These are phyloP conservation scores for Lasioglossum leucozonium DNA, from an alignment of 2,888 invertebrate species.

Conservation along the genomic window DNA sequence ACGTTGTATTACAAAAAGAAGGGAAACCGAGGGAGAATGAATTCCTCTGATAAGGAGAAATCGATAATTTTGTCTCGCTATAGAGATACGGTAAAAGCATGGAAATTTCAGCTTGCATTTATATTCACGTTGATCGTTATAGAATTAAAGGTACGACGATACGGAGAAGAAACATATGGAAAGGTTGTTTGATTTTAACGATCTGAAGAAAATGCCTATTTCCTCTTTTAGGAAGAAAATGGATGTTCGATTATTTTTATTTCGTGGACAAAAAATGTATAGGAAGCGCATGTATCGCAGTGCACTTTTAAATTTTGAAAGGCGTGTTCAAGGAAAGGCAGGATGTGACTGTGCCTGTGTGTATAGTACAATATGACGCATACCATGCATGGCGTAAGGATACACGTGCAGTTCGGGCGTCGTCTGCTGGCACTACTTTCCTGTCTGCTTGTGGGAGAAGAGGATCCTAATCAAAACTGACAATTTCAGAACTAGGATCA, in stretches of 20 bases:
- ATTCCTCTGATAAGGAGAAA: background rate
- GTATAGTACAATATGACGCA: slow-evolving; percentile 51
- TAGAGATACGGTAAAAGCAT: background rate
- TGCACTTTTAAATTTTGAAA: slow-evolving; percentile 51
- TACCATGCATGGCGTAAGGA: slow-evolving; percentile 68
- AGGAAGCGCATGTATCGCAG: background rate
- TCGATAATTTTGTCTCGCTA: slow-evolving; percentile 19
- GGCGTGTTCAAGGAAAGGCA: slow-evolving; percentile 54
- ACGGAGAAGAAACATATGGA: background rate
- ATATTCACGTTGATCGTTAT: background rate
- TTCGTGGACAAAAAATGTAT: slow-evolving; percentile 1
- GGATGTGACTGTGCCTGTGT: slow-evolving; percentile 45
- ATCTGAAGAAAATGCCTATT: background rate
- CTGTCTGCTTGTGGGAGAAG: slow-evolving; percentile 45
- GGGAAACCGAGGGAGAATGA: background rate
- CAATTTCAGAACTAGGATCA: slow-evolving; percentile 42
- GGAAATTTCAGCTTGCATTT: background rate
- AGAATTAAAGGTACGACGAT: no score
- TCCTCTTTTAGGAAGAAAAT: background rate
- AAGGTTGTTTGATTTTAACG: background rate
- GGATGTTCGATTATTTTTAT: background rate
- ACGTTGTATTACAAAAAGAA: background rate
- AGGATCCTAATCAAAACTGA: slow-evolving; percentile 38
- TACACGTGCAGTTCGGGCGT: slow-evolving; percentile 69
- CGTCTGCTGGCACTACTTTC: slow-evolving; percentile 75